phyloP scores from a whole-genome alignment of 2,113 vertebrate species.

The Leptobrachium leishanense region DNA sequence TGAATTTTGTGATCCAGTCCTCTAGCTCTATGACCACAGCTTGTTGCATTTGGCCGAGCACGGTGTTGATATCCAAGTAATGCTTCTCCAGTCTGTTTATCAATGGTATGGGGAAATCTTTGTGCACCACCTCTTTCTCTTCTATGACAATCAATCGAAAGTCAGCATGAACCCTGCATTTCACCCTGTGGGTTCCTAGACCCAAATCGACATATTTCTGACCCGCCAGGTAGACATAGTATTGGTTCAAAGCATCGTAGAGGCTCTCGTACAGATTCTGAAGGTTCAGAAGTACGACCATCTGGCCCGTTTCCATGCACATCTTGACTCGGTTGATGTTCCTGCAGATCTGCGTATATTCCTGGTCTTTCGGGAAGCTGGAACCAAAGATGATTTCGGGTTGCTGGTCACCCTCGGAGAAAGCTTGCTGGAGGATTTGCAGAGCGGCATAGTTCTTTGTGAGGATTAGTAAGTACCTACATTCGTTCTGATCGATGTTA shows the following conservation, averaged over 20 bases:
- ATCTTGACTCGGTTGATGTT: slow-evolving; percentile 94
- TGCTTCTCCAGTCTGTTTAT: slow-evolving; percentile 98
- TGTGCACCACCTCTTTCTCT: slow-evolving; percentile 87
- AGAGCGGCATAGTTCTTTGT: slow-evolving; percentile 90
- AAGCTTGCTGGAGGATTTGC: slow-evolving; percentile 84
- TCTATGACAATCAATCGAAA: slow-evolving; percentile 92
- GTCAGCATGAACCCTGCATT: slow-evolving; percentile 86
- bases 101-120: slow-evolving; percentile 88
- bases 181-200: slow-evolving; percentile 92
- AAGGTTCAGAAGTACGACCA: slow-evolving; percentile 87
- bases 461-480: slow-evolving; percentile 87
- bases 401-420: slow-evolving; percentile 65
- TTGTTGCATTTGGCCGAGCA: slow-evolving; percentile 74
- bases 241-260: slow-evolving; percentile 95
- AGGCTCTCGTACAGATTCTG: slow-evolving; percentile 97
- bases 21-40: slow-evolving; percentile 66
- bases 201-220: slow-evolving; percentile 96
- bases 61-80: slow-evolving; percentile 84
- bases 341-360: slow-evolving; percentile 91
- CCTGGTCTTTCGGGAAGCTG: slow-evolving; percentile 92
- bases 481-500: slow-evolving; percentile 71
- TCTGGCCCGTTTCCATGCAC: slow-evolving; percentile 94
- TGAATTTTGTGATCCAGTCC: slow-evolving; percentile 75
- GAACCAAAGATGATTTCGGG: slow-evolving; percentile 96
- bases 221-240: slow-evolving; percentile 89